Evolutionary conservation across 2,797 vertebrate genomes (phyloP).

Genomic region (Botia kubotai): DNA sequence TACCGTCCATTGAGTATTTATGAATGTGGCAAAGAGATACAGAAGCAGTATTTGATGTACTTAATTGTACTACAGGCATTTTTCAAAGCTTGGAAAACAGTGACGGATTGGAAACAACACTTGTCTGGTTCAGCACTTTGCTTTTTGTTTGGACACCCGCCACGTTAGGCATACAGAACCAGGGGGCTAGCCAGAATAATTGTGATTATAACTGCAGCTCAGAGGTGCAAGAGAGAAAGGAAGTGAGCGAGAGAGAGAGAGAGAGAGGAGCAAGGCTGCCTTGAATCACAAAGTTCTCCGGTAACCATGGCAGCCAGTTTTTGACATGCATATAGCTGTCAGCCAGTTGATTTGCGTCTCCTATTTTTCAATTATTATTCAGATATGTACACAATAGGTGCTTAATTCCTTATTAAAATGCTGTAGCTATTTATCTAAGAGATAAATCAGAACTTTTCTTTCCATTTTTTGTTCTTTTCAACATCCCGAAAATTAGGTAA

Average conservation of each 20-base stretch:
- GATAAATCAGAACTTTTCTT: conserved; percentile 14
- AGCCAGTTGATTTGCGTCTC: conserved; percentile 22
- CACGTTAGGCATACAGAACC: conserved; percentile 43
- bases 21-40: conserved; percentile 34
- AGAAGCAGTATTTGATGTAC: conserved; percentile 38
- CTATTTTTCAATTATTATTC: conserved; percentile 10
- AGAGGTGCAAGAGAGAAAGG: conserved; percentile 14
- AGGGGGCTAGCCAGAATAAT: conserved; percentile 52
- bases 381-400: not conserved
- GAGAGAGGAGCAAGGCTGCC: conserved; percentile 17
- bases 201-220: conserved; percentile 52
- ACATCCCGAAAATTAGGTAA: conserved; percentile 1
- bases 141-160: conserved; percentile 54
- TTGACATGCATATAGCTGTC: conserved; percentile 23
- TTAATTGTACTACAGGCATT: conserved; percentile 46
- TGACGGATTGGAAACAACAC: conserved; percentile 46
- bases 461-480: not conserved
- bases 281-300: conserved; percentile 31
- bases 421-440: not conserved
- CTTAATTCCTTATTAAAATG: conserved; percentile 19
- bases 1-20: conserved; percentile 45
- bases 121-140: conserved; percentile 37
- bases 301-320: conserved; percentile 40
- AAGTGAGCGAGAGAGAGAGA: not conserved
- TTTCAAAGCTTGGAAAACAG: conserved; percentile 42